Evolutionary conservation across 2,888 invertebrate species (phyloP).

Genomic region (Pilophorus perplexus): DNA sequence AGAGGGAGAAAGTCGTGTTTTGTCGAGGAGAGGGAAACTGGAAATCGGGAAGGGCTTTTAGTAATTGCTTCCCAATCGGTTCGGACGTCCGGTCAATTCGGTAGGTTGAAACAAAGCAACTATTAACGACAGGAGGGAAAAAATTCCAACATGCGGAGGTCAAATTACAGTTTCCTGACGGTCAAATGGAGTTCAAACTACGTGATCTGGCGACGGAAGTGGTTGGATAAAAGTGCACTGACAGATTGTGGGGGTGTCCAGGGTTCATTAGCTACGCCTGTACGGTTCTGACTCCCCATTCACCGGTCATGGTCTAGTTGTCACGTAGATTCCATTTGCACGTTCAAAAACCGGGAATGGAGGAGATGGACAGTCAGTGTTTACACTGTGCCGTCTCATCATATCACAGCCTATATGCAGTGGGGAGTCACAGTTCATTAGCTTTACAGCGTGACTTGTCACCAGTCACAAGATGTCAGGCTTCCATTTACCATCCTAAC

Average conservation of each 20-base stretch:
- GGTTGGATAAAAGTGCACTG: conserved; percentile 2
- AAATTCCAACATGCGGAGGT: background rate
- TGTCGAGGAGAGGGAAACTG: background rate
- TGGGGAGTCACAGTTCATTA: too few relatives aligned
- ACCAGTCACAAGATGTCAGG: background rate
- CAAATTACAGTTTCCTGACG: background rate
- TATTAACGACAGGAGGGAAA: conserved; percentile 7
- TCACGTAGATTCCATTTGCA: too few relatives aligned
- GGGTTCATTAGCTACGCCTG: conserved; percentile 13
- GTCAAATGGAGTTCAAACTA: conserved; percentile 22
- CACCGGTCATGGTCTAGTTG: background rate
- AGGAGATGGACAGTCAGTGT: too few relatives aligned
- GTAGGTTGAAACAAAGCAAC: background rate
- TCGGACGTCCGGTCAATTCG: background rate
- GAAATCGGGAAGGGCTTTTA: background rate
- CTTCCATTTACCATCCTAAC: background rate
- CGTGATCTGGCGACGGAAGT: conserved; percentile 16
- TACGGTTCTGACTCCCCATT: too few relatives aligned
- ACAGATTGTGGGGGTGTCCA: background rate
- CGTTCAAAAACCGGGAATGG: too few relatives aligned
- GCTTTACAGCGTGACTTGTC: background rate
- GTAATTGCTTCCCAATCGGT: conserved; percentile 12
- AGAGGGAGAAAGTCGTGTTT: background rate
- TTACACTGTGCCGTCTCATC: too few relatives aligned
- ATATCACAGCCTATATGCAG: too few relatives aligned